Conservation (phyloP, 2,888 invertebrate genomes). For the Drosophila longiperda region DNA sequence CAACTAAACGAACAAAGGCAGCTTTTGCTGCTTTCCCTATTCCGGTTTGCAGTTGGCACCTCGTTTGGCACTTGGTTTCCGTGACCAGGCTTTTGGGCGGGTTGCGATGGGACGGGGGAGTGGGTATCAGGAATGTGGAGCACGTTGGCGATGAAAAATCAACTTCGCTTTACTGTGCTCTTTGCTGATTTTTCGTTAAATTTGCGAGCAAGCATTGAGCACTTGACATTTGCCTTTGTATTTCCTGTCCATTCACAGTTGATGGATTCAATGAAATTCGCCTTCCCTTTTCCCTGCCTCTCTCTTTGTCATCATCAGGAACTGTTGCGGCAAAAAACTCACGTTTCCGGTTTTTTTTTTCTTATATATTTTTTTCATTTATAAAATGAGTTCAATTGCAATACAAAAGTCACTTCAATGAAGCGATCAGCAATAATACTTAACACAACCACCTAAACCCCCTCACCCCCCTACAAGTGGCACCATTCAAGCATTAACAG, state of each 20-base stretch:
- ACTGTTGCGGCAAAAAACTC: slow-evolving; percentile 10
- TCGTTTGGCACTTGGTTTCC: slow-evolving; percentile 62
- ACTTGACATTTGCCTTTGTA: slow-evolving; percentile 59
- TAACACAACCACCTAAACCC: slow-evolving; percentile 40
- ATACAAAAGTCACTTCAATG: slow-evolving; percentile 69
- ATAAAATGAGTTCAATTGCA: slow-evolving; percentile 72
- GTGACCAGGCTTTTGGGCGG: slow-evolving; percentile 2
- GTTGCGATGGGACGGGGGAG: background rate
- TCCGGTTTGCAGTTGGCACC: slow-evolving; percentile 51
- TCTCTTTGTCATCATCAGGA: slow-evolving; percentile 1
- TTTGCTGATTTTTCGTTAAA: slow-evolving; percentile 57
- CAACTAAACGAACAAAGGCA: slow-evolving; percentile 75
- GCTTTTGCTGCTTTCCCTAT: slow-evolving; percentile 24
- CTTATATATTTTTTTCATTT: slow-evolving; percentile 1
- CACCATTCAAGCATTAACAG: slow-evolving; percentile 36
- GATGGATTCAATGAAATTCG: slow-evolving; percentile 20
- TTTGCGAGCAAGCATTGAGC: slow-evolving; percentile 45
- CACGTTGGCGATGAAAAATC: slow-evolving; percentile 62
- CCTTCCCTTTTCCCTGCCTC: background rate
- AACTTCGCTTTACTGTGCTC: slow-evolving; percentile 37
- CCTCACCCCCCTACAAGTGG: background rate
- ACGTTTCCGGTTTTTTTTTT: slow-evolving; percentile 22
- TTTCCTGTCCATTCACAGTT: slow-evolving; percentile 27
- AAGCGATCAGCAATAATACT: slow-evolving; percentile 57
- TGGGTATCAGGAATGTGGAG: slow-evolving; percentile 8